These are phyloP conservation scores for Asbolus verrucosus DNA, from an alignment of 1,140 invertebrate species.

Conservation along the genomic window DNA sequence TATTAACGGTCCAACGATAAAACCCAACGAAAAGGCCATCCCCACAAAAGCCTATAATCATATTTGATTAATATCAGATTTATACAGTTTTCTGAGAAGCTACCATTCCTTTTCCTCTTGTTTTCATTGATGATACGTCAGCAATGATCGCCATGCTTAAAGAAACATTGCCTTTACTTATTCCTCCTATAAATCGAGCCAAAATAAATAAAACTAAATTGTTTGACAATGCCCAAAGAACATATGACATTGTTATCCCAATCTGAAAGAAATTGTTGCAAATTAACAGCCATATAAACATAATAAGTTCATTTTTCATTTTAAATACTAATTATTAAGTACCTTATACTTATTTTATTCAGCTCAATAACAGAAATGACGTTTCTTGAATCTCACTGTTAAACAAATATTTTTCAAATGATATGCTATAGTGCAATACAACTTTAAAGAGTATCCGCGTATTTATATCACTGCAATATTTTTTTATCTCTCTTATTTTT, in stretches of 20 bases:
- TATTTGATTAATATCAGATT: constrained; percentile 38
- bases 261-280: no score
- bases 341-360: no score
- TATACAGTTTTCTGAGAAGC: constrained; percentile 54
- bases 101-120: constrained; percentile 95
- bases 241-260: constrained; percentile 87
- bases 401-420: no score
- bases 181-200: constrained; percentile 91
- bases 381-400: no score
- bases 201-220: constrained; percentile 94
- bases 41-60: constrained; percentile 92
- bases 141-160: constrained; percentile 95
- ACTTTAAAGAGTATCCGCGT: no score
- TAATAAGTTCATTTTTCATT: no score
- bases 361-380: no score
- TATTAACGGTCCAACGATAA: constrained; percentile 95
- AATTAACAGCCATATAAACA: no score
- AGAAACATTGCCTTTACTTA: constrained; percentile 97
- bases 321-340: no score
- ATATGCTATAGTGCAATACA: no score
- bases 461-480: no score
- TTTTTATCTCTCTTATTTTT: no score
- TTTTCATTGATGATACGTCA: constrained; percentile 86
- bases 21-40: constrained; percentile 97
- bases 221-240: constrained; percentile 88